Percentiles rank a stretch among this genome's conserved stretches.
phyloP scores from a whole-genome alignment of 2,888 invertebrate genomes.

The Agrotis segetum region DNA sequence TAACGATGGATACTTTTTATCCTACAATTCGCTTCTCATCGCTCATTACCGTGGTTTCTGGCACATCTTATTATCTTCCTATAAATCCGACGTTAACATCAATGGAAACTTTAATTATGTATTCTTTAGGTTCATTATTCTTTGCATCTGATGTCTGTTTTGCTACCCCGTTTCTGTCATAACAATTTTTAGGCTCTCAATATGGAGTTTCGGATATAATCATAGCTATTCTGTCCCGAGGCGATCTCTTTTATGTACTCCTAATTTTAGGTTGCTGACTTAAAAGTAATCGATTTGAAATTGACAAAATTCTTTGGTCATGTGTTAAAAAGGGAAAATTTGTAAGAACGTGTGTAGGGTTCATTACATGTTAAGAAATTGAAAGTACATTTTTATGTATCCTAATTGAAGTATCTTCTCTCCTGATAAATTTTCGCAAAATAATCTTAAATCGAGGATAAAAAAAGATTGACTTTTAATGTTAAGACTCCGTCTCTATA shows the following conservation, averaged over 20 bases:
- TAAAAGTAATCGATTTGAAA: constrained; percentile 76
- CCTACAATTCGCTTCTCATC: constrained; percentile 74
- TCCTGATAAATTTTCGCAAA: constrained; percentile 12
- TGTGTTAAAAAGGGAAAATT: constrained; percentile 49
- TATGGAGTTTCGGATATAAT: constrained; percentile 83
- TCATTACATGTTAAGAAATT: constrained; percentile 23
- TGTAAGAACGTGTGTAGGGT: constrained; percentile 24
- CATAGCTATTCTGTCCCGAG: constrained; percentile 81
- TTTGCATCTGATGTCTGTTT: constrained; percentile 68
- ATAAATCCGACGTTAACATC: constrained; percentile 64
- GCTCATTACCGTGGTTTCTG: constrained; percentile 80
- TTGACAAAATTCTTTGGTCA: constrained; percentile 74
- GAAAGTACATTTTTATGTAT: constrained; percentile 39
- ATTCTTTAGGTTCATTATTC: constrained; percentile 65
- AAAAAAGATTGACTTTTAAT: constrained; percentile 22
- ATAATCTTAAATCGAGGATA: constrained; percentile 11
- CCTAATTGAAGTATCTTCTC: constrained; percentile 29
- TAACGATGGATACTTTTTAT: constrained; percentile 80
- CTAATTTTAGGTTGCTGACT: constrained; percentile 78
- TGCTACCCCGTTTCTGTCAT: constrained; percentile 77
- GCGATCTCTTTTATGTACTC: constrained; percentile 85
- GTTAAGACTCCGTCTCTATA: constrained; percentile 19
- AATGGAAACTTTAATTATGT: constrained; percentile 67
- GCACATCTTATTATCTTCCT: constrained; percentile 80
- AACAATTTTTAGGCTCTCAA: constrained; percentile 81